Base-by-base conservation (phyloP, 2,113 vertebrate genomes). In the Chunga burmeisteri region DNA sequence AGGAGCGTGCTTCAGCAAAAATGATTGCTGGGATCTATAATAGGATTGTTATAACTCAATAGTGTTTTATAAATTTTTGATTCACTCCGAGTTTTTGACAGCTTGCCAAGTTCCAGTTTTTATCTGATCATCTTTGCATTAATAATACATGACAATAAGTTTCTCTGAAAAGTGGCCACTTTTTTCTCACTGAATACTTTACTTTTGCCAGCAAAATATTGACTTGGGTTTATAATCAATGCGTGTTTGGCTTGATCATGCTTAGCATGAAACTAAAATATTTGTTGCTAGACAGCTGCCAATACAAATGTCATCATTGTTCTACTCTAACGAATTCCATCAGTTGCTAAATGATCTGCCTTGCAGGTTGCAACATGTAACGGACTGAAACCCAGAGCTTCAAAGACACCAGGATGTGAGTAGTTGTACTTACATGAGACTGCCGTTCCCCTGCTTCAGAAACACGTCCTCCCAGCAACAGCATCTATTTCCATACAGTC, bases 1-100 rank as follows among this genome's bases (percentile, higher is more conserved):
- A 97, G 91, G 82, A 94, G 82, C 38, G 21, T 97, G 93, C 96
- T 98, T 97, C 95, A 92, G 96, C 92, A 97, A 96, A 98, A 98
- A 97, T 97, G 97, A 98, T 98, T 98, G 97, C 96, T 97, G 87
- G 83, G 97, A 86, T 97, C 95, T 95, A 72, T 98, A 98, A 98
- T 96, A 97, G 91, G 94, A 98, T 97, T 98, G 97, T 97, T 98
- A 97, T 98, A 98, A 98, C 97, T 98, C 98, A 98, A 98, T 98
- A 98, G 95, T 81, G 63, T 97, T 98, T 97, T 96, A 98, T 98
- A 98, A 97, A 98, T 98, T 98, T 98, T 98, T 98, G 95, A 98
- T 98, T 98, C 97, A 95, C 96, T 97, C 92, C 7, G 75, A 95
- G 96, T 97, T 98, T 98, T 96, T 98, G 98, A 98, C 97, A 98